These are phyloP conservation scores for Diplodus sargus DNA, from an alignment of 2,797 vertebrate genomes.

Conservation along the genomic window DNA sequence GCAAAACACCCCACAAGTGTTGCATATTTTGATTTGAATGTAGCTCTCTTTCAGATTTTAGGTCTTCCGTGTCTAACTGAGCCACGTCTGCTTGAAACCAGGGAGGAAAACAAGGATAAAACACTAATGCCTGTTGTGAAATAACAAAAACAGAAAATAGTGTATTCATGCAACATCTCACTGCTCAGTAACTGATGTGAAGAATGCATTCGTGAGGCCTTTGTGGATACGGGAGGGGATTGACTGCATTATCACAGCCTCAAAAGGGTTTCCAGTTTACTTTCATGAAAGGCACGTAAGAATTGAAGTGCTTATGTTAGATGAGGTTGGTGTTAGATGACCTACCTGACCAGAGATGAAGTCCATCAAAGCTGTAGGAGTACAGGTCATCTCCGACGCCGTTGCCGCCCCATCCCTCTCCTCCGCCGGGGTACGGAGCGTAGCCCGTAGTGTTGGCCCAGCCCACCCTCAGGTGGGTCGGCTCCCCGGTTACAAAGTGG, in stretches of 20 bases:
- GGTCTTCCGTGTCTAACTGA: not conserved
- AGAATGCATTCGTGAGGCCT: no score
- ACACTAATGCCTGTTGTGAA: no score
- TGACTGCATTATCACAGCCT: no score
- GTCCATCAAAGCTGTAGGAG: conserved; percentile 97
- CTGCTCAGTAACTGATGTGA: no score
- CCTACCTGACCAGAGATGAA: conserved; percentile 98
- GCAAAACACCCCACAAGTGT: not conserved
- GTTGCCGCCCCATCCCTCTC: conserved; percentile 98
- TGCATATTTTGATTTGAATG: no score
- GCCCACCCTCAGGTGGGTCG: conserved; percentile 95
- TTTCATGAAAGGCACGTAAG: not conserved
- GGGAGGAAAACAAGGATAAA: no score
- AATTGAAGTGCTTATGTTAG: not conserved
- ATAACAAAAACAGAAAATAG: no score
- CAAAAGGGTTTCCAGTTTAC: no score
- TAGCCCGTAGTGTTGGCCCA: conserved; percentile 98
- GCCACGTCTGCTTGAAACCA: not conserved
- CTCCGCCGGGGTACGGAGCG: conserved; percentile 97
- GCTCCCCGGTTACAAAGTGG: conserved; percentile 94
- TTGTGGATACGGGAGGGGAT: no score
- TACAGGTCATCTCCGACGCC: conserved; percentile 97
- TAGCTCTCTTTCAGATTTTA: no score
- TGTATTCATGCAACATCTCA: no score
- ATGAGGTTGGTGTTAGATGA: not conserved